Percentiles rank a stretch among this genome's conserved stretches.
Evolutionary conservation across 1,140 invertebrate genomes (phyloP).

Genomic region (Papilio helenus): DNA sequence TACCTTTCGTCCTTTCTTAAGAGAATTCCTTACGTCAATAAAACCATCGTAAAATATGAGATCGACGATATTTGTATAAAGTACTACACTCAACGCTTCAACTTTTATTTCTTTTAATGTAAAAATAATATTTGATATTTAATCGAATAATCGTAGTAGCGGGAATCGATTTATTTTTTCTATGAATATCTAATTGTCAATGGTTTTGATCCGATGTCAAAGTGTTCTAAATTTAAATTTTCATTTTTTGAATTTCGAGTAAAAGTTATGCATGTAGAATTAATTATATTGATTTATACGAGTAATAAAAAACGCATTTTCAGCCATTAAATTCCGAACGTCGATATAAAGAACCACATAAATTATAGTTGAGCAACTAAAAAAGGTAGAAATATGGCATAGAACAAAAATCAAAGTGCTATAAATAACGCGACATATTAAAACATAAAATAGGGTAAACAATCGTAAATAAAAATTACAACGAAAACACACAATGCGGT

Average conservation of each 20-base stretch:
- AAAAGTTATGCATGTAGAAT: background rate
- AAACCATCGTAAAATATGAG: slow-evolving; percentile 72
- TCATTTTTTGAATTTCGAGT: background rate
- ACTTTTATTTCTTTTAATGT: slow-evolving; percentile 46
- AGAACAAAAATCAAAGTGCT: slow-evolving; percentile 61
- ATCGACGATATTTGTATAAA: slow-evolving; percentile 64
- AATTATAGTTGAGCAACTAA: slow-evolving; percentile 62
- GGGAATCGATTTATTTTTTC: slow-evolving; percentile 33
- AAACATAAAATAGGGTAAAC: slow-evolving; percentile 82
- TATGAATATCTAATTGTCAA: slow-evolving; percentile 32
- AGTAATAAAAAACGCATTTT: slow-evolving; percentile 41
- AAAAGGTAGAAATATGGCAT: slow-evolving; percentile 59
- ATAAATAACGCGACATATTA: slow-evolving; percentile 78
- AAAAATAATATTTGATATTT: slow-evolving; percentile 55
- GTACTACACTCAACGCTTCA: slow-evolving; percentile 48
- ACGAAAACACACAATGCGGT: slow-evolving; percentile 74
- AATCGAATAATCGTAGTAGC: slow-evolving; percentile 47
- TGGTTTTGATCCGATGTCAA: background rate
- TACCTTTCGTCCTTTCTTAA: slow-evolving; percentile 58
- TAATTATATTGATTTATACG: slow-evolving; percentile 20
- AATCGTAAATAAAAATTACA: slow-evolving; percentile 82
- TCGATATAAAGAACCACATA: slow-evolving; percentile 63
- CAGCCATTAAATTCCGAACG: slow-evolving; percentile 53
- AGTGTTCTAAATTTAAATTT: slow-evolving; percentile 28
- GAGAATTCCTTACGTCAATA: slow-evolving; percentile 65